phyloP scores from a whole-genome alignment of 2,888 invertebrate genomes.

The Cataglyphis cursor region DNA sequence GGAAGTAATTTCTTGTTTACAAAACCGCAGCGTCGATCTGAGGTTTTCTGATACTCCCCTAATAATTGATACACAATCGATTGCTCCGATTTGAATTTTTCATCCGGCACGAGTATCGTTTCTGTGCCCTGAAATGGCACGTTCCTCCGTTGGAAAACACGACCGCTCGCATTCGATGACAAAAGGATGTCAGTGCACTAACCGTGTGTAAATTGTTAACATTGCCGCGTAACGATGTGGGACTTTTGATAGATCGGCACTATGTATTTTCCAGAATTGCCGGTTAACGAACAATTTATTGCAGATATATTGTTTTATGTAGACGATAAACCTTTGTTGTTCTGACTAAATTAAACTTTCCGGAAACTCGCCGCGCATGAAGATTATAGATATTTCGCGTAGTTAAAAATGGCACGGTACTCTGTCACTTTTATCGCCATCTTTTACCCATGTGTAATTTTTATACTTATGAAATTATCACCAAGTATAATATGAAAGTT shows the following conservation, averaged over 20 bases:
- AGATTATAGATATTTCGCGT: conserved; percentile 31
- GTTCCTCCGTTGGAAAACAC: conserved; percentile 37
- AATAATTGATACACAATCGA: conserved; percentile 43
- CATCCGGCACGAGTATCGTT: conserved; percentile 1
- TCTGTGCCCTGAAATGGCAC: conserved; percentile 33
- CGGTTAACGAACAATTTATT: conserved; percentile 55
- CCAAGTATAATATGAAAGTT: neutral
- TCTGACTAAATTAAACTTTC: conserved; percentile 40
- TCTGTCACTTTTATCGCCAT: conserved; percentile 11
- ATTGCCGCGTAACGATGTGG: conserved; percentile 50
- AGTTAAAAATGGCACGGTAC: neutral
- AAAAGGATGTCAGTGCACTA: conserved; percentile 50
- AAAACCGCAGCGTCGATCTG: neutral
- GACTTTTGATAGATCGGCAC: conserved; percentile 55
- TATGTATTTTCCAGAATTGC: conserved; percentile 51
- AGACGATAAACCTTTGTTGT: conserved; percentile 42
- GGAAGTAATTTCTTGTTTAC: conserved; percentile 14
- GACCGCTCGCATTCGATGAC: conserved; percentile 23
- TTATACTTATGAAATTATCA: neutral
- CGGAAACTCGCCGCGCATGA: neutral
- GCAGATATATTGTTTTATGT: conserved; percentile 45
- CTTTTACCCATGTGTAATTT: neutral
- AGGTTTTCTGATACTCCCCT: neutral
- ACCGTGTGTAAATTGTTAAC: conserved; percentile 56
- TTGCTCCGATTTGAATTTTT: conserved; percentile 36